Base-by-base conservation (phyloP, 2,113 vertebrate genomes). In the Poecile atricapillus region DNA sequence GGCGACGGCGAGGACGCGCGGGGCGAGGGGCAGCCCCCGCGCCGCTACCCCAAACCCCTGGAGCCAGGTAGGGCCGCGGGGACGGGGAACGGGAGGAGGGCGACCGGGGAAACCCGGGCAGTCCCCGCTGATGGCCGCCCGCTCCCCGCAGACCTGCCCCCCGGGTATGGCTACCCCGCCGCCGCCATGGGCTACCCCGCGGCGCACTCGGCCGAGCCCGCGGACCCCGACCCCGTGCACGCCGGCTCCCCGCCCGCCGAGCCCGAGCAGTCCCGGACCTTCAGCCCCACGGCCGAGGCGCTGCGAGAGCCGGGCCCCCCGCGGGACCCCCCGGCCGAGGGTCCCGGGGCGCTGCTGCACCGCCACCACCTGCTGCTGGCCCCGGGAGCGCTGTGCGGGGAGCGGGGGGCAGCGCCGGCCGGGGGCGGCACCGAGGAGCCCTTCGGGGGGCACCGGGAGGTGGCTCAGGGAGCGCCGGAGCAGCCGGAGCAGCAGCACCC, bases 171-270 rank as follows among this genome's bases (percentile, higher is more conserved):
- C 71, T 99, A 98, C 93, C 98, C 98, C 7, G 84, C 97, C 5
- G 95, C 98, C 35, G 37, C 96, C 91, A 95, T 98, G 96, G 98
- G 98, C 93, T 99, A 99, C 97, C 97, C 98, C 67, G 97, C 98
- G 21, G 94, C 97, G 44, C 98, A 93, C 89, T 97, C 99, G 35
- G 98, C 98, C 39, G 98, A 99, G 95, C 98, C 98, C n/a, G 98
- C 97, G 1, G 98, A 98, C 92, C 97, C 99, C 65, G 97, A 99
- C 97, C 97, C 99, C 77, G 98, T 99, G 97, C 99, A 98, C 95
- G 93, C 95, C 13, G 50, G 95, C 23, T 70, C 97, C 12, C 95
- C 96, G 1, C 94, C 97, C 19, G 96, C 97, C 14, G 97, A 94
- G 77, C 97, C 97, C 2, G 98, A 98, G 95, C 98, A 97, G 49